Evolutionary conservation across 37 sponge, comb jelly and placozoan species (phyloP).

Genomic region (Ianthella basta): DNA sequence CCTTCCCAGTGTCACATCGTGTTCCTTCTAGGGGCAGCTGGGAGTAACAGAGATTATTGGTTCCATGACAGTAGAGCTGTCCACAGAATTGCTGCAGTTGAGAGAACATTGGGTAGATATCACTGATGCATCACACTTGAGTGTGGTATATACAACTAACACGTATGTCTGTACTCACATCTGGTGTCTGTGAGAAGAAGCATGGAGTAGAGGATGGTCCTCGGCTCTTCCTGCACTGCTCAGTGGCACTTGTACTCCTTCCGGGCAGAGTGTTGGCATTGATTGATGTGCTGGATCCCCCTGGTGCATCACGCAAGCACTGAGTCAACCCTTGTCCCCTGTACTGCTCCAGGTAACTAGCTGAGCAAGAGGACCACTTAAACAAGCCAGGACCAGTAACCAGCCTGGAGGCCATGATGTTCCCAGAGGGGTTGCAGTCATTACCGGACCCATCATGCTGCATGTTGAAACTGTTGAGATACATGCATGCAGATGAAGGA

Average conservation of each 20-base stretch:
- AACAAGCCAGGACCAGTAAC: not conserved
- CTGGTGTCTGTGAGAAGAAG: not conserved
- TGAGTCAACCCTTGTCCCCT: not conserved
- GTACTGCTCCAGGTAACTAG: not conserved
- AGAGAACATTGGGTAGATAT: not conserved
- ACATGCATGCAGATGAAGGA: too few species aligned
- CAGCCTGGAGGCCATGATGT: constrained; percentile 3
- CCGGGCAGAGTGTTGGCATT: constrained; percentile 3
- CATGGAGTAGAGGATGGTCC: constrained; percentile 10
- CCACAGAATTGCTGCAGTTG: not conserved
- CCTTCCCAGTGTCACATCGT: not conserved
- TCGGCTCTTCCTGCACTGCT: constrained; percentile 15
- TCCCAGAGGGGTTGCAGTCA: not conserved
- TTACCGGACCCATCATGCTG: constrained; percentile 16
- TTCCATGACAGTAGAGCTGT: not conserved
- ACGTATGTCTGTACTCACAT: not conserved
- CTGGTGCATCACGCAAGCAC: not conserved
- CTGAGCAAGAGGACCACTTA: constrained; percentile 27
- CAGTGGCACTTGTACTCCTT: not conserved
- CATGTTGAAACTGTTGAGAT: constrained; percentile 24
- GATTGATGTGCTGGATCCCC: not conserved
- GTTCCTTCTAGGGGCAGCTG: not conserved
- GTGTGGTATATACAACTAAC: too few species aligned
- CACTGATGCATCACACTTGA: too few species aligned
- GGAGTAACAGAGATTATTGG: not conserved